Evolutionary conservation across 2,113 vertebrate genomes (phyloP), one percentile per base, ranked within the genome.

Genomic region (Arothron firmamentum): DNA sequence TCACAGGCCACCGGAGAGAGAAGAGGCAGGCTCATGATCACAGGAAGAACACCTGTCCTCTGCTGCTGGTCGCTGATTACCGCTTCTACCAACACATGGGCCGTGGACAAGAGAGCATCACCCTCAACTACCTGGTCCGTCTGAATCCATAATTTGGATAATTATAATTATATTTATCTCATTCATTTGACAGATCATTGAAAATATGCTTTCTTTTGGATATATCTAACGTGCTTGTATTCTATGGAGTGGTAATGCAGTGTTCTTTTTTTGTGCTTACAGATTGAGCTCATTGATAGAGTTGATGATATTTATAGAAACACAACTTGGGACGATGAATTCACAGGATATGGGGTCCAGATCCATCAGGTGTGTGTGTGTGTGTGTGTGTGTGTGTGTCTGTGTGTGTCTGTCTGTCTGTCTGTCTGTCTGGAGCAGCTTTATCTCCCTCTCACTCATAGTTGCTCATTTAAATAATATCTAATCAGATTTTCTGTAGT

Each of bases 271-370:
- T 77, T 70, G 15, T 70, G 0, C 16, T 13, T 61, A 5, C 80
- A 99, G 97, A 99, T 99, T 76, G 96, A 98, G 54, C 79, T 99
- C 67, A 98, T 99, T 73, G 96, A 99, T 90, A 90, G 97, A 82
- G 97, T 99, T 23, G 96, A 99, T 74, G 96, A 98, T 86, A 99
- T 99, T 77, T 99, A 97, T 75, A 88, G 95, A 63, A 98, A 97
- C 77, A 98, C 97, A 2, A 93, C 95, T 0, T 99, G 97, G 97
- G 91, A 94, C 10, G 90, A 95, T 2, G 92, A 93, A 23, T 96
- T 93, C 80, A 94, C 89, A 87, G 96, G 93, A 57, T 99, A 98
- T 2, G 97, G 97, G 47, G 91, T 99, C 70, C 97, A 99, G 87
- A 99, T 99, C 88, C 91, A 97, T 8, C 95, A 99, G 95, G 96